Base-by-base conservation (phyloP, 92 coral and sea anemone genomes). In the Umimayanthus kanabou region DNA sequence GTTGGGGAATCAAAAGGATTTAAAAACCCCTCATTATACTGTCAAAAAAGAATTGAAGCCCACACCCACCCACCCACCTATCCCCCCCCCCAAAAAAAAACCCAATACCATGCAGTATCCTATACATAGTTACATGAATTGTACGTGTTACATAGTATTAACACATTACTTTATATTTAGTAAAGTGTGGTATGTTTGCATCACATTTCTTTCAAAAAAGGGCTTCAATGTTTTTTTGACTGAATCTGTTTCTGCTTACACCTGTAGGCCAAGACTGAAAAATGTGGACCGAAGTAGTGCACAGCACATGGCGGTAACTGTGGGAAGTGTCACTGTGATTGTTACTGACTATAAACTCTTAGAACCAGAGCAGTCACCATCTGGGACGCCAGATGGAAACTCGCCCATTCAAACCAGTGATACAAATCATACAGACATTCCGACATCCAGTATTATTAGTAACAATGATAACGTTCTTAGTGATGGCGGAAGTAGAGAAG, bases 321-420 rank as follows among this genome's bases (percentile, higher is more conserved):
- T 96, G 50, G 98, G 96, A 71, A 96, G 92, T 89, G 94, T 96
- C 49, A 96, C 98, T 3, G 98, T 96, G 25, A 96, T 95, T 10
- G 94, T 96, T 72, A 96, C 98, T 85, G 98, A 96, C 87, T 96
- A 96, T 91, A 96, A 96, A 92, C 90, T 96, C 33, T 90, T 96
- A 82, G 93, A 93, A 74, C 96, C 96, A 4, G 96, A 91, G 82
- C 85, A 91, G 84, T 86, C 92, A 15, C 92, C 96, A 1, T 92
- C 96, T 6, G 95, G 92, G 6, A 93, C 93, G 20, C 95, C 98
- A 0, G 95, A 90, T 13, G 88, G 94, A 77, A 94, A 79, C 85
- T 94, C 92, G 1, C 98, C 96, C 43, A 85, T 85, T 20, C 91
- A 79, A 26, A 39, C 71, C 7, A 80, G 90, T 4, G 97, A 96